Percentiles rank a stretch among this genome's conserved stretches.
These are phyloP conservation scores for Takifugu ocellatus DNA, from an alignment of 2,797 vertebrate genomes.

Conservation along the genomic window DNA sequence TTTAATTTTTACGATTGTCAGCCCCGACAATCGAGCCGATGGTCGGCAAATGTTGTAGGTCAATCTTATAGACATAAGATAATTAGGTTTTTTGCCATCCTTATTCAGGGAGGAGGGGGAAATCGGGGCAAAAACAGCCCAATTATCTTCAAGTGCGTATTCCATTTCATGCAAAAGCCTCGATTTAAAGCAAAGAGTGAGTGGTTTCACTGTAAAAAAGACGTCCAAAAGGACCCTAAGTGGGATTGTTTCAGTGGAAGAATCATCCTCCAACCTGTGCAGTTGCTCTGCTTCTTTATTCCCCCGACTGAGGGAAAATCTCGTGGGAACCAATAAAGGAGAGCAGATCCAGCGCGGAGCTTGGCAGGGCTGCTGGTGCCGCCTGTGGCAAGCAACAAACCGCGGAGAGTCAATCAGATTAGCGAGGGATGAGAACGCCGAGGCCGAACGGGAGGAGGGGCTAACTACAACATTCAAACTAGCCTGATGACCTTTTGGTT, in stretches of 20 bases:
- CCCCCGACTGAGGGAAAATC: conserved; percentile 32
- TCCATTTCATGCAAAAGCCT: conserved; percentile 13
- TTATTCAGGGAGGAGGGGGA: too few species aligned
- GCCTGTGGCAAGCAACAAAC: conserved; percentile 17
- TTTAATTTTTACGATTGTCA: too few species aligned
- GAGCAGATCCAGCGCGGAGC: conserved; percentile 14
- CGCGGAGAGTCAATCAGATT: conserved; percentile 38
- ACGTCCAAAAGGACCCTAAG: conserved; percentile 2
- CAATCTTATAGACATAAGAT: too few species aligned
- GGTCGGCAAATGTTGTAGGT: too few species aligned
- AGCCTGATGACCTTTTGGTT: conserved; percentile 45
- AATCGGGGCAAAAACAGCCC: too few species aligned
- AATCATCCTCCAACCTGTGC: conserved; percentile 27
- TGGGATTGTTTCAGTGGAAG: conserved; percentile 21
- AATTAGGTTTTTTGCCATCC: too few species aligned
- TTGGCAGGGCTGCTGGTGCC: conserved; percentile 23
- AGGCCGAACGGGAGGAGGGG: conserved; percentile 12
- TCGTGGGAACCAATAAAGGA: conserved; percentile 13
- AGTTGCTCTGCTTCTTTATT: conserved; percentile 37
- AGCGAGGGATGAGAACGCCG: conserved; percentile 13
- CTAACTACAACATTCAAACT: conserved; percentile 45
- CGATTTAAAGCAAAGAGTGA: conserved; percentile 28
- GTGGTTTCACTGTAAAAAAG: not conserved
- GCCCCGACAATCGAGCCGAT: too few species aligned
- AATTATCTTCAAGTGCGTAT: too few species aligned